Conservation (phyloP, 2,113 vertebrate species). For the Entosphenus tridentatus region DNA sequence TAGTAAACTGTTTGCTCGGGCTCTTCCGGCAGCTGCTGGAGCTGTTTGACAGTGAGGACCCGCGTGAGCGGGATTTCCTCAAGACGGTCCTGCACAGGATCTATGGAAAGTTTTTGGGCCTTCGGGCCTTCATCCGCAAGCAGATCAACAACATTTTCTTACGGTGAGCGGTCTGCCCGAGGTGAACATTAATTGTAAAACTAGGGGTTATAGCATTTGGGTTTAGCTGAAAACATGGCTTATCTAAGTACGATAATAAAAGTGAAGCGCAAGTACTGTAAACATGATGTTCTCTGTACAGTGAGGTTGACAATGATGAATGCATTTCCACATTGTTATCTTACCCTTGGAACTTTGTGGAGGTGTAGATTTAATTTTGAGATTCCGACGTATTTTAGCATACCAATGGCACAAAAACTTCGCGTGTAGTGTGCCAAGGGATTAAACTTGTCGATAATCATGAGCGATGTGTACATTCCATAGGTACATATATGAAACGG, state of each 20-base stretch:
- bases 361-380: too few relatives aligned
- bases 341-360: too few relatives aligned
- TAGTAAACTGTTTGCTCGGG: slow-evolving; percentile 21
- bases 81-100: slow-evolving; percentile 92
- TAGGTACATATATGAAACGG: slow-evolving; percentile 58
- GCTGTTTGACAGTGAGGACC: slow-evolving; percentile 92
- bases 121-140: slow-evolving; percentile 92
- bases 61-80: slow-evolving; percentile 79
- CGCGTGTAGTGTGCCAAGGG: background rate
- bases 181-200: background rate
- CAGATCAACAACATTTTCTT: slow-evolving; percentile 98
- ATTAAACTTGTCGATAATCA: background rate
- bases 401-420: background rate
- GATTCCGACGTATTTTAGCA: background rate
- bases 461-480: background rate
- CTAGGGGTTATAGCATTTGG: background rate
- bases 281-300: too few relatives aligned
- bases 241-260: too few relatives aligned
- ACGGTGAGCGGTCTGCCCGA: slow-evolving; percentile 26
- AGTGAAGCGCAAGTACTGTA: too few relatives aligned
- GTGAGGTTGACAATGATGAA: too few relatives aligned
- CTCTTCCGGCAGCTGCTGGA: slow-evolving; percentile 53
- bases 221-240: too few relatives aligned
- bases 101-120: slow-evolving; percentile 85
- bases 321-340: too few relatives aligned